Evolutionary conservation across 53 echinoderm and acorn worm genomes (phyloP), one percentile per base, ranked within the genome.

Genomic region (Antedon mediterranea): DNA sequence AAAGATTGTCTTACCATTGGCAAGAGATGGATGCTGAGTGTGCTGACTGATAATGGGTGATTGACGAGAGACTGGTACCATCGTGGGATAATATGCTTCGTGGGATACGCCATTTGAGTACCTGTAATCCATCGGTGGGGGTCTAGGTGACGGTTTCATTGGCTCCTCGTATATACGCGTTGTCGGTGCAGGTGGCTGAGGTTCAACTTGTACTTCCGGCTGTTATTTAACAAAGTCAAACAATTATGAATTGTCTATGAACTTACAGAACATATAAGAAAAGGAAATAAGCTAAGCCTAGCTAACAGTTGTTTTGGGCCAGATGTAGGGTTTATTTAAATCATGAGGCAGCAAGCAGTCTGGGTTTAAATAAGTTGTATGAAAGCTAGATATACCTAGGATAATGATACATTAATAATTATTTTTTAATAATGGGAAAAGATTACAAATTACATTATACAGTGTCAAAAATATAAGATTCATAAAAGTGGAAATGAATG

Each of bases 91-190:
- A 89, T 88, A 91, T 11, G 88, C 85, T 31, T 93, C 93, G 77
- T 93, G 93, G 26, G 90, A 82, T 30, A 90, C 93, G 7, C 93
- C 93, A 31, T 93, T 93, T 20, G 86, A 86, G 80, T 86, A 93
- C 33, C 88, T 88, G 77, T 90, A 93, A 75, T 90, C 93, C 57
- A 88, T 81, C 26, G 86, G 79, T 7, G 85, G 85, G 9, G 57
- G 57, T 27, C 89, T 86, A 15, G 93, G 84, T 11, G 89, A 79
- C 72, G 83, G 84, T 80, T 93, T 93, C 27, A 84, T 78, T 31
- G 90, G 76, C 30, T 93, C 93, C 32, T 93, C 90, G 15, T 81
- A 80, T 71, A 86, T 79, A 28, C 85, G 85, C 20, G 90, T 43
- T 15, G 84, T 88, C 6, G 89, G 87, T 72, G 90, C 82, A 23